Conservation (phyloP, 2,888 invertebrate genomes). For the Ophion ellenae region DNA sequence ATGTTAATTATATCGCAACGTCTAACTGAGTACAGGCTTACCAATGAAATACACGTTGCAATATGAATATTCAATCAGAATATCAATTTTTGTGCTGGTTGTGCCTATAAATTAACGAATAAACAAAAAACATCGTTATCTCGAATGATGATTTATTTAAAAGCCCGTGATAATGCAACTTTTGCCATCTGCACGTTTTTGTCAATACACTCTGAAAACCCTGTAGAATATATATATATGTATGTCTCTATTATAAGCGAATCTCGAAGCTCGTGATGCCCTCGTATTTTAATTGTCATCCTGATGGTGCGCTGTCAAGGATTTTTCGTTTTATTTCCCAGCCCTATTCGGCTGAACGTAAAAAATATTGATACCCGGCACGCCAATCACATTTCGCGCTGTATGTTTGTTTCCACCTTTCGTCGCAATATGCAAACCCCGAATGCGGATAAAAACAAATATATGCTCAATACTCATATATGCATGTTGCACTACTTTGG, state of each 20-base stretch:
- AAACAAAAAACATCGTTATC: too few species aligned
- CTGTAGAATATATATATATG: slow-evolving; percentile 25
- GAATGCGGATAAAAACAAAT: slow-evolving; percentile 16
- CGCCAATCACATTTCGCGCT: slow-evolving; percentile 42
- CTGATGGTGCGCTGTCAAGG: slow-evolving; percentile 41
- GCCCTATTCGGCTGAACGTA: slow-evolving; percentile 5
- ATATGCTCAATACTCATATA: not conserved
- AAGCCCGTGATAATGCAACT: not conserved
- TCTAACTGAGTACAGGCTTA: too few species aligned
- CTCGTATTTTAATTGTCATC: slow-evolving; percentile 65
- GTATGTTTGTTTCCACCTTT: not conserved
- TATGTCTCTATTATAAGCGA: slow-evolving; percentile 38
- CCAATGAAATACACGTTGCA: too few species aligned
- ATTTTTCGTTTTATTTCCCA: slow-evolving; percentile 36
- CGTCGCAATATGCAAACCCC: not conserved
- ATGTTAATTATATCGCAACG: too few species aligned
- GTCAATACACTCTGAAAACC: not conserved
- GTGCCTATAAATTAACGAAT: too few species aligned
- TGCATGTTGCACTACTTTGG: not conserved
- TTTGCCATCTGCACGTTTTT: not conserved
- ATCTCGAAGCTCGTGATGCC: slow-evolving; percentile 52
- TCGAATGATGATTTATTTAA: not conserved
- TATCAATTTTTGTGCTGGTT: too few species aligned
- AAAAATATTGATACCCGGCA: slow-evolving; percentile 44
- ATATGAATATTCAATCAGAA: too few species aligned